Base-by-base conservation (phyloP, 1,140 invertebrate species). In the Epicauta chinensis region DNA sequence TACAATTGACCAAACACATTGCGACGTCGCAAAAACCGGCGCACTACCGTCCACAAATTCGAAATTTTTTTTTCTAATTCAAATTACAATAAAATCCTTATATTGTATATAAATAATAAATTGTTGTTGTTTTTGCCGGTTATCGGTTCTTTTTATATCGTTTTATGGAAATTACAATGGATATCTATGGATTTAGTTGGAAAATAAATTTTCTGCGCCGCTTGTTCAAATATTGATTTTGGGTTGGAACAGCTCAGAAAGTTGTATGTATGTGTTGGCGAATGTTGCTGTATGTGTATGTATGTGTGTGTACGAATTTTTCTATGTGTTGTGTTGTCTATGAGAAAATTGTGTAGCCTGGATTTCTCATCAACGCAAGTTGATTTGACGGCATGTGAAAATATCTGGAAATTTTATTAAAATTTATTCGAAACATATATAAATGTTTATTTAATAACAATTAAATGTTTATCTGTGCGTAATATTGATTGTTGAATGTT, bases 201-300 rank as follows among this genome's bases (percentile, higher is more conserved):
- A 49, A 40, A 39, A 39, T 31, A 40, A 38, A 55, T 39, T 51
- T 40, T 50, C 45, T 55, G 56, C 55, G 55, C 55, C 58, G 56
- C 43, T 58, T 53, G 47, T 37, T 54, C 48, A 56, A 62, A 59
- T 64, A 64, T 64, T 62, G 62, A 64, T 64, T 64, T 62, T 64
- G 60, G 62, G 62, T 58, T 56, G 60, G 59, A 52, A 59, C 56
- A 32, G 50, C 36, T 49, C 23, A 23, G 23, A 23, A 23, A 23
- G 23, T 0, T 23, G 23, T 23, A 23, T 23, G 23, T 23, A 7
- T 23, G 23, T 23, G n/a, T n/a, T n/a, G n/a, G n/a, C n/a, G n/a
- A n/a, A 23, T 23, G 7, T 23, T 23, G 4, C 7, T 23, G 4
- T 23, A 23, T 23, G 7, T 23, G 4, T 23, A 7, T 23, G 23